Evolutionary conservation across 1,140 invertebrate species (phyloP).

Genomic region (Bombus affinis): DNA sequence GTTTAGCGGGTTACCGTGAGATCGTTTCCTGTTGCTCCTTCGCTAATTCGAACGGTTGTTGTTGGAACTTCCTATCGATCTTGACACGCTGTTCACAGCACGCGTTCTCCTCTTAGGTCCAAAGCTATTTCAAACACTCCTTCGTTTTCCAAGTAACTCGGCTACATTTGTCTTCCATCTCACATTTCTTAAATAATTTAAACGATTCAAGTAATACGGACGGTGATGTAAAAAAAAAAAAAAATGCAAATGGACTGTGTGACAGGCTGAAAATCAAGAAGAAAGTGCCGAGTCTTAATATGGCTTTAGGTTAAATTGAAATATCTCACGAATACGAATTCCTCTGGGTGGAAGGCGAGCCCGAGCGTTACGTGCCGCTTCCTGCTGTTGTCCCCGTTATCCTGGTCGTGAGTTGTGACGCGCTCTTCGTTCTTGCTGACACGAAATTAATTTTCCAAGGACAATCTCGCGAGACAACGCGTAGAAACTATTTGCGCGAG

Average conservation of each 20-base stretch:
- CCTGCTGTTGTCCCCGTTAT: not conserved
- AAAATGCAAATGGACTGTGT: not conserved
- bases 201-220: not conserved
- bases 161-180: not conserved
- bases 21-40: slow-evolving; percentile 35
- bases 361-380: not conserved
- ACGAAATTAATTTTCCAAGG: slow-evolving; percentile 36
- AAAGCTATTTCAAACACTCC: not conserved
- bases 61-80: slow-evolving; percentile 7
- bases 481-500: slow-evolving; percentile 7
- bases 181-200: not conserved
- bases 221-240: too few relatives aligned
- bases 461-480: slow-evolving; percentile 1
- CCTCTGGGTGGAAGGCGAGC: not conserved
- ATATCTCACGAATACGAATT: slow-evolving; percentile 13
- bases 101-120: not conserved
- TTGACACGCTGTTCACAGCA: slow-evolving; percentile 3
- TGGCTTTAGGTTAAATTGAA: not conserved
- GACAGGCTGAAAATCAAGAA: not conserved
- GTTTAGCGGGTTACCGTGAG: not conserved
- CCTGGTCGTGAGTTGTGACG: not conserved
- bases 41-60: slow-evolving; percentile 14
- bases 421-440: not conserved
- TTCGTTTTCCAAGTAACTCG: not conserved
- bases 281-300: not conserved